Percentiles rank a stretch among this genome's conserved stretches.
Evolutionary conservation across 2,888 invertebrate species (phyloP).

Genomic region (Ceratothoa steindachneri): DNA sequence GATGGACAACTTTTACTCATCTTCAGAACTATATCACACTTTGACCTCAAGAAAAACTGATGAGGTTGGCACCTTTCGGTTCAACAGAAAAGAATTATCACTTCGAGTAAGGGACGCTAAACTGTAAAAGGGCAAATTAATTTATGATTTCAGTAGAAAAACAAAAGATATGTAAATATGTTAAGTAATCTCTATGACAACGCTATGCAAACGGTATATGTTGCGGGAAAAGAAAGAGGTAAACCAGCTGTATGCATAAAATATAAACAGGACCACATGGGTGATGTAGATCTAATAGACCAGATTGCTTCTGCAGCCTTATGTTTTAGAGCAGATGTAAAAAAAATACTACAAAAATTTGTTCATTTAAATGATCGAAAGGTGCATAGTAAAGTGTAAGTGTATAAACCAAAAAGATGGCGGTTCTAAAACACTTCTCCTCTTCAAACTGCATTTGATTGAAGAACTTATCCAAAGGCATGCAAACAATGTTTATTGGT

Average conservation of each 20-base stretch:
- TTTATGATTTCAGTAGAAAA: background rate
- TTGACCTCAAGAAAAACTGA: background rate
- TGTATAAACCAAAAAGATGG: background rate
- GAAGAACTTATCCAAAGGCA: constrained; percentile 2
- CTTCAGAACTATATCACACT: background rate
- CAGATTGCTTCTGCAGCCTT: background rate
- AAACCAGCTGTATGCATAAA: constrained; percentile 17
- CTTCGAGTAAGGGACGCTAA: background rate
- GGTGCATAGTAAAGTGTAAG: background rate
- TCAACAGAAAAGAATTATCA: constrained; percentile 15
- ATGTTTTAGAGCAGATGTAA: background rate
- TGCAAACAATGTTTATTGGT: background rate
- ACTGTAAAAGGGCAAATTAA: constrained; percentile 6
- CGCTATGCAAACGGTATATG: background rate
- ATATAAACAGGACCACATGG: constrained; percentile 6
- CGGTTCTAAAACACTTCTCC: background rate
- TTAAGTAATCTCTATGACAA: background rate
- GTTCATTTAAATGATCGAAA: background rate
- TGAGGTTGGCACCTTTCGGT: constrained; percentile 8
- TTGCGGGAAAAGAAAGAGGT: background rate
- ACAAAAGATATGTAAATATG: constrained; percentile 10
- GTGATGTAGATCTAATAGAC: constrained; percentile 6
- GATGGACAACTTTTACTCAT: background rate
- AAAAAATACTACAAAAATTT: constrained; percentile 8
- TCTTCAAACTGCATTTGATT: background rate